phyloP scores from a whole-genome alignment of 1,140 invertebrate species.

The Nasonia vitripennis region DNA sequence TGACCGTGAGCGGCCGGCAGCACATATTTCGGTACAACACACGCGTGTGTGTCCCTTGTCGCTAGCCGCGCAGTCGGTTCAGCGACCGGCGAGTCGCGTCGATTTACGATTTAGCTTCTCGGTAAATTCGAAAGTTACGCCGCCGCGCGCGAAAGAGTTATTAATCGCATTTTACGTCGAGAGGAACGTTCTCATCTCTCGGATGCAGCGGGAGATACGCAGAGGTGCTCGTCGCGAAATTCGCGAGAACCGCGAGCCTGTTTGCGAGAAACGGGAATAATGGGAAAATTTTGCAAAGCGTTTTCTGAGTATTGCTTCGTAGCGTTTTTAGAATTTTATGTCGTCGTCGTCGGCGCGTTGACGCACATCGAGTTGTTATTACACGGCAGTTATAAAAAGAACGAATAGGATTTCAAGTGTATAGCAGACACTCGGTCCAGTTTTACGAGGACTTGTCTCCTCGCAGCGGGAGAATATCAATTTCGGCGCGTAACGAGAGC shows the following conservation, averaged over 20 bases:
- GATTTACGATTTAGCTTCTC: constrained; percentile 55
- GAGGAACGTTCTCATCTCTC: neutral
- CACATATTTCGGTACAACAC: constrained; percentile 37
- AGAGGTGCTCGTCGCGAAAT: neutral
- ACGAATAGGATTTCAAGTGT: neutral
- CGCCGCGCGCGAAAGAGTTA: constrained; percentile 19
- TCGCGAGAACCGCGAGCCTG: neutral
- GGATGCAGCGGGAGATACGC: neutral
- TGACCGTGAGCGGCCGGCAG: constrained; percentile 53
- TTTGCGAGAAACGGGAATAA: neutral
- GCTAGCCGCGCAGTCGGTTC: constrained; percentile 50
- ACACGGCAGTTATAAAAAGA: neutral
- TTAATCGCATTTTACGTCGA: neutral
- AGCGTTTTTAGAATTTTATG: neutral
- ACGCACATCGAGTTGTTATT: too few relatives aligned
- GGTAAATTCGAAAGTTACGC: constrained; percentile 58
- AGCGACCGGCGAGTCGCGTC: constrained; percentile 53
- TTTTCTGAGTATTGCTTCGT: neutral
- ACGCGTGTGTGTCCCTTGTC: neutral
- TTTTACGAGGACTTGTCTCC: neutral
- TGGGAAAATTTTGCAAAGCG: neutral
- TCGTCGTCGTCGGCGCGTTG: too few relatives aligned
- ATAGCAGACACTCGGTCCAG: neutral
- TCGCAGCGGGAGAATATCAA: neutral
- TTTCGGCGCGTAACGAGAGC: neutral